phyloP scores from a whole-genome alignment of 2,888 invertebrate genomes.

The Chorisops tibialis region DNA sequence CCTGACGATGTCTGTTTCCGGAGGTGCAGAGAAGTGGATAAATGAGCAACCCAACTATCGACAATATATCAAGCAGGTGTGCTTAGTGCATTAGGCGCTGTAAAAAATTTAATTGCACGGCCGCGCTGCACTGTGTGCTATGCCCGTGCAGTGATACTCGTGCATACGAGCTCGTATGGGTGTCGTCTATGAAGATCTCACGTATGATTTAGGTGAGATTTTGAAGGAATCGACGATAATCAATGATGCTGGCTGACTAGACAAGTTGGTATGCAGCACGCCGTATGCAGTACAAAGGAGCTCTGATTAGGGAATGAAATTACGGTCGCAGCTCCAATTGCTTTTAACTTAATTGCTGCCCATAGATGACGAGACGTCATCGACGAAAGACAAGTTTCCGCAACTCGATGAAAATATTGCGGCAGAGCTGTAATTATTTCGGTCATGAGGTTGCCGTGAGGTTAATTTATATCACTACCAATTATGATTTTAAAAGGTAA shows the following conservation, averaged over 20 bases:
- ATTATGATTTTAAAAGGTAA: background rate
- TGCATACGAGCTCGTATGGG: too few species aligned
- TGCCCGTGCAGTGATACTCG: too few species aligned
- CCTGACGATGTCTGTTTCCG: constrained; percentile 24
- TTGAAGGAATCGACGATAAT: too few species aligned
- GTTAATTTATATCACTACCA: too few species aligned
- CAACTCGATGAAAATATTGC: constrained; percentile 18
- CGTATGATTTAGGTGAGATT: too few species aligned
- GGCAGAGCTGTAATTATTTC: constrained; percentile 20
- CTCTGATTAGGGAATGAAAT: constrained; percentile 9
- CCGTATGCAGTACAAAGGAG: too few species aligned
- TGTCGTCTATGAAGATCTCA: too few species aligned
- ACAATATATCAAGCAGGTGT: constrained; percentile 17
- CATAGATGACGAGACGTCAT: constrained; percentile 4
- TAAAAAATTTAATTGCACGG: too few species aligned
- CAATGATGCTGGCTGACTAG: too few species aligned
- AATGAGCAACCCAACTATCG: constrained; percentile 8
- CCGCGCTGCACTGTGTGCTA: too few species aligned
- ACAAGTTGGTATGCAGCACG: too few species aligned
- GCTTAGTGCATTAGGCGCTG: background rate
- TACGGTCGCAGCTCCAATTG: background rate
- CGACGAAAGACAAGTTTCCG: constrained; percentile 7
- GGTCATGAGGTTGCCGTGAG: constrained; percentile 10
- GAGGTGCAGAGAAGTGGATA: constrained; percentile 6
- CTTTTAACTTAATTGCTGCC: constrained; percentile 16